Evolutionary conservation across 2,888 invertebrate species (phyloP), one percentile per base, ranked within the genome.

Genomic region (Sycophila texana): DNA sequence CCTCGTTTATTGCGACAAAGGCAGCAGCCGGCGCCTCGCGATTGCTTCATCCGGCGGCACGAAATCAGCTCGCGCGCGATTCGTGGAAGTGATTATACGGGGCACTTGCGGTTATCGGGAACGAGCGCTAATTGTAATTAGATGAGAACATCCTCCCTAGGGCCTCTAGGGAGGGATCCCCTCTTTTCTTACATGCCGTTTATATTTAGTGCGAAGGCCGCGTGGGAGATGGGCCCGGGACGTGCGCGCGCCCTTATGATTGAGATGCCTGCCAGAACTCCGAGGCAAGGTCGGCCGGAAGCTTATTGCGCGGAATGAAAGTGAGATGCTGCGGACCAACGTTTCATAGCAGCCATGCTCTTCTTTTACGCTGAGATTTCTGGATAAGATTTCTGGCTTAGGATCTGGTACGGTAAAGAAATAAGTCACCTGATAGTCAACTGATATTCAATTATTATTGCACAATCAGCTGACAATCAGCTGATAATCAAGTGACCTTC

Each of bases 81-180:
- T 76, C 70, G 63, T 12, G 39, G 76, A 76, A 70, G 61, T 30
- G 18, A 63, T 70, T 76, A 55, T 53, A n/a, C 22, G 7, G 5
- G 14, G 26, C 60, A 16, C 22, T 30, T 3, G 13, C 16, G 13
- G 60, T 39, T 47, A 26, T 65, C 58, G 63, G 16, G 39, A 18
- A 47, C 76, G 12, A 26, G 49, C 65, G 58, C 68, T 79, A 74
- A 79, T 79, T 79, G 70, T 79, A 79, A 79, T 79, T 74, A 79
- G 79, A 79, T 79, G 74, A 74, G 74, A 18, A 4, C n/a, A n/a
- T n/a, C n/a, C n/a, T 12, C n/a, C 30, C 26, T 26, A 4, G 39
- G 39, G 39, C 39, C 39, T 4, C 39, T 4, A 4, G 39, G 39
- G 22, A 55, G 26, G 39, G 60, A 7, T 39, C 20, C 58, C 22